These are phyloP conservation scores for Amphipoea oculea DNA, from an alignment of 2,888 invertebrate genomes.

Conservation along the genomic window DNA sequence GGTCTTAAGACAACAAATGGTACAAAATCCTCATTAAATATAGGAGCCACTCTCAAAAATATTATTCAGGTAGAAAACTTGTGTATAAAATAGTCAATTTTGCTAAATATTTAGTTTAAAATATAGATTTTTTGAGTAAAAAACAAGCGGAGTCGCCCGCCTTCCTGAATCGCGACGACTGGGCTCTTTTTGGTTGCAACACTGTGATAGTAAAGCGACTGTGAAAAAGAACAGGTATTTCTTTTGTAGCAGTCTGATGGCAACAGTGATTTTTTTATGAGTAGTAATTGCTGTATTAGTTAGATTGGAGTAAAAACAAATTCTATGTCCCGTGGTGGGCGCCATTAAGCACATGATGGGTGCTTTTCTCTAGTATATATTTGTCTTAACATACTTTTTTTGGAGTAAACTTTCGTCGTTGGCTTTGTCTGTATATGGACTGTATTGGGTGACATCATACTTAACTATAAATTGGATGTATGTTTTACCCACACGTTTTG, in stretches of 20 bases:
- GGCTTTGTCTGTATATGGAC: not conserved
- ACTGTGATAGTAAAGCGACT: not conserved
- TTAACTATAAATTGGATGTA: not conserved
- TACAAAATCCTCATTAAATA: slow-evolving; percentile 61
- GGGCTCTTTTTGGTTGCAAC: slow-evolving; percentile 65
- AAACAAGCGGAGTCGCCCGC: slow-evolving; percentile 67
- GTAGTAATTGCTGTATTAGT: not conserved
- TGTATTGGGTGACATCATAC: not conserved
- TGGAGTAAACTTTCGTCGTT: not conserved
- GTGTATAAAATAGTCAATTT: slow-evolving; percentile 72
- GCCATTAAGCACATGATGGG: not conserved
- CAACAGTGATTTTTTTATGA: slow-evolving; percentile 1
- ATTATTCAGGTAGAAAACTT: slow-evolving; percentile 67
- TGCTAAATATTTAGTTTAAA: slow-evolving; percentile 68
- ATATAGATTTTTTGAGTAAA: slow-evolving; percentile 68
- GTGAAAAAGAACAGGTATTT: slow-evolving; percentile 26
- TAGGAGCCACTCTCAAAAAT: slow-evolving; percentile 68
- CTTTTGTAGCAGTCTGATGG: not conserved
- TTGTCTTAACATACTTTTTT: not conserved
- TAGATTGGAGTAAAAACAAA: not conserved
- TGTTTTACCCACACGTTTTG: not conserved
- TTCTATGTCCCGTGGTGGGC: not conserved
- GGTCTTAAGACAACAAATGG: slow-evolving; percentile 50
- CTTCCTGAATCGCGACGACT: slow-evolving; percentile 60
- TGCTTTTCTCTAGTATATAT: not conserved